Evolutionary conservation across 1,140 invertebrate genomes (phyloP).

Genomic region (Andrena cerasifolii): DNA sequence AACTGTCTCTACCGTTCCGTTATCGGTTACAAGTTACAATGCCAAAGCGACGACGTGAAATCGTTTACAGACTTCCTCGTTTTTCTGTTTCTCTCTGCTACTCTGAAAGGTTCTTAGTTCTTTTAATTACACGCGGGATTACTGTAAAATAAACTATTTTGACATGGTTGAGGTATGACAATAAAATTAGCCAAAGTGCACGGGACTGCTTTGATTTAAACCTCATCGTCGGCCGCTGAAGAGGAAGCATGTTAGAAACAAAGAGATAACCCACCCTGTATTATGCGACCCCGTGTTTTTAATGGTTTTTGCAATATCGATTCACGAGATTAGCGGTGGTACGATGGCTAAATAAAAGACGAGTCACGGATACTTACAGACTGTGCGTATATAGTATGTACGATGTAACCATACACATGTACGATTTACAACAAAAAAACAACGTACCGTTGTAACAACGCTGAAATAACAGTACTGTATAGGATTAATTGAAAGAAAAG

Average conservation of each 20-base stretch:
- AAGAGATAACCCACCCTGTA: slow-evolving; percentile 45
- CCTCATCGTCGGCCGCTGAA: slow-evolving; percentile 16
- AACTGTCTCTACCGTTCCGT: too few relatives aligned
- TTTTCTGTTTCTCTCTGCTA: slow-evolving; percentile 22
- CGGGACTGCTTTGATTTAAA: slow-evolving; percentile 47
- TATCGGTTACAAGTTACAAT: too few relatives aligned
- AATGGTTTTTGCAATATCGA: slow-evolving; percentile 63
- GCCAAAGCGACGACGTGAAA: slow-evolving; percentile 32
- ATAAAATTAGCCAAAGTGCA: slow-evolving; percentile 64
- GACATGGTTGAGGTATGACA: slow-evolving; percentile 57
- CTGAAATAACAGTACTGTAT: slow-evolving; percentile 67
- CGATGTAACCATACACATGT: slow-evolving; percentile 33
- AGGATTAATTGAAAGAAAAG: slow-evolving; percentile 60
- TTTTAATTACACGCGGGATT: neutral
- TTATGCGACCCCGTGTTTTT: slow-evolving; percentile 48
- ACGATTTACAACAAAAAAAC: slow-evolving; percentile 33
- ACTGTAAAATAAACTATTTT: slow-evolving; percentile 43
- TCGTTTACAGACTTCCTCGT: slow-evolving; percentile 8
- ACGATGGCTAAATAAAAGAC: slow-evolving; percentile 23
- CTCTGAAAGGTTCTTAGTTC: neutral
- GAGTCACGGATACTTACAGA: slow-evolving; percentile 14
- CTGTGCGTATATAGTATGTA: slow-evolving; percentile 21
- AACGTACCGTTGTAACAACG: slow-evolving; percentile 63
- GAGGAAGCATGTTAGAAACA: slow-evolving; percentile 34
- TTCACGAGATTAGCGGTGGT: slow-evolving; percentile 13